Conservation (phyloP, 2,888 invertebrate genomes). For the Noctuana brunneofusca region DNA sequence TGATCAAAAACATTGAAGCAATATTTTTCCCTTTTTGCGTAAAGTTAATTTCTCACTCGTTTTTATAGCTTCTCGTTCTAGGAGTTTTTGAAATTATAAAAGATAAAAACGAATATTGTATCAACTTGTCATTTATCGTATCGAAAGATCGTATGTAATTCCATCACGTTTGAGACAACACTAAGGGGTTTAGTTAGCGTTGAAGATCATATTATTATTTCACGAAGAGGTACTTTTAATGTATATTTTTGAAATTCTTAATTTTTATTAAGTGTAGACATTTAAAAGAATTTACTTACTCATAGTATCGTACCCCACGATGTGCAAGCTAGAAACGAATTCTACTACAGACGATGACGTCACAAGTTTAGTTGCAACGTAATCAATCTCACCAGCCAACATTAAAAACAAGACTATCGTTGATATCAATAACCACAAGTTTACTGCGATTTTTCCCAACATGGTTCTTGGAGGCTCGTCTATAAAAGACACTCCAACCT, state of each 20-base stretch:
- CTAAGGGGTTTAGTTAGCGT: too few relatives aligned
- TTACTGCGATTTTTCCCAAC: slow-evolving; percentile 42
- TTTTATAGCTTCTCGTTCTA: background rate
- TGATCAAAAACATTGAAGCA: background rate
- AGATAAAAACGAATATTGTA: too few relatives aligned
- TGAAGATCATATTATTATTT: too few relatives aligned
- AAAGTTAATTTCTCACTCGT: background rate
- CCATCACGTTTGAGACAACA: too few relatives aligned
- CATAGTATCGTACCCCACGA: slow-evolving; percentile 65
- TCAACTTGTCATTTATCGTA: too few relatives aligned
- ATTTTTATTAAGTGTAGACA: background rate
- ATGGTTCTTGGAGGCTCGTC: slow-evolving; percentile 48
- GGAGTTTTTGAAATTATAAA: too few relatives aligned
- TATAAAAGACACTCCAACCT: slow-evolving; percentile 57
- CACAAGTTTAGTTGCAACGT: slow-evolving; percentile 50
- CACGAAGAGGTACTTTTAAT: too few relatives aligned
- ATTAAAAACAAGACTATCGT: slow-evolving; percentile 50
- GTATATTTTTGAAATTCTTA: too few relatives aligned
- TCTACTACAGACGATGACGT: slow-evolving; percentile 56
- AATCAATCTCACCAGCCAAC: slow-evolving; percentile 54
- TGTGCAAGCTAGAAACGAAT: slow-evolving; percentile 61
- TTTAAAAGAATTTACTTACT: slow-evolving; percentile 52
- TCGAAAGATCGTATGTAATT: too few relatives aligned
- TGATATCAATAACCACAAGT: slow-evolving; percentile 46
- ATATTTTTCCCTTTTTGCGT: background rate